phyloP scores from a whole-genome alignment of 1,140 invertebrate species.

The Drosophila repletoides region DNA sequence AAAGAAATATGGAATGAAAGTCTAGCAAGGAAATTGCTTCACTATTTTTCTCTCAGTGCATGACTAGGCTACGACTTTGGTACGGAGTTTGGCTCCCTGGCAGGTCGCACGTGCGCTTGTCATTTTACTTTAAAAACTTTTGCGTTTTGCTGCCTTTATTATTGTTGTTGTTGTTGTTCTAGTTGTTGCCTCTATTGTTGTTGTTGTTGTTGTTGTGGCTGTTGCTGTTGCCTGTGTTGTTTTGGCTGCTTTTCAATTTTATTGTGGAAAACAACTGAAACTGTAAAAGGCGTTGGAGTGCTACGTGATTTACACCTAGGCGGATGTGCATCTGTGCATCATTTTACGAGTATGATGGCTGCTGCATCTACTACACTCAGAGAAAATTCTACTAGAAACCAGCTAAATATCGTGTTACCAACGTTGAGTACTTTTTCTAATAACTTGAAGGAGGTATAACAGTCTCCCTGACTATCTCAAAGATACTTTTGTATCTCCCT shows the following conservation, averaged over 20 bases:
- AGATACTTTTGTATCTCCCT: too few species aligned
- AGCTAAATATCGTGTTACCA: too few species aligned
- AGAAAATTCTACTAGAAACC: too few species aligned
- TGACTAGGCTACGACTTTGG: background rate
- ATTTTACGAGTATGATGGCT: slow-evolving; percentile 67
- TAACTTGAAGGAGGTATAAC: too few species aligned
- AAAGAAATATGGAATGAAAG: too few species aligned
- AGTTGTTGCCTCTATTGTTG: slow-evolving; percentile 31
- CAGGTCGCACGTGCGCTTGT: slow-evolving; percentile 73
- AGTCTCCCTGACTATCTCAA: too few species aligned
- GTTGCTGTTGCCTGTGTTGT: slow-evolving; percentile 35
- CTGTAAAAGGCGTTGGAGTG: slow-evolving; percentile 74
- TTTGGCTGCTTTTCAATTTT: slow-evolving; percentile 78
- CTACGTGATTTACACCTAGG: slow-evolving; percentile 78
- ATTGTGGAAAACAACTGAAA: slow-evolving; percentile 73
- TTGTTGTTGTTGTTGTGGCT: slow-evolving; percentile 11
- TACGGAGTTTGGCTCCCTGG: slow-evolving; percentile 26
- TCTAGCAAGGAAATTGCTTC: too few species aligned
- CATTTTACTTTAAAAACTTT: slow-evolving; percentile 79
- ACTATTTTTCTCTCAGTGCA: too few species aligned
- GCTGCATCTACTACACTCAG: slow-evolving; percentile 62
- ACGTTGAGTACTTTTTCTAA: too few species aligned
- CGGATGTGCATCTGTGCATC: slow-evolving; percentile 71
- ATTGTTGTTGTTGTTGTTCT: slow-evolving; percentile 37
- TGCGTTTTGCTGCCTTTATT: slow-evolving; percentile 61